Evolutionary conservation across 1,140 invertebrate genomes (phyloP), one percentile per base, ranked within the genome.

Genomic region (Drosophila takahashii): DNA sequence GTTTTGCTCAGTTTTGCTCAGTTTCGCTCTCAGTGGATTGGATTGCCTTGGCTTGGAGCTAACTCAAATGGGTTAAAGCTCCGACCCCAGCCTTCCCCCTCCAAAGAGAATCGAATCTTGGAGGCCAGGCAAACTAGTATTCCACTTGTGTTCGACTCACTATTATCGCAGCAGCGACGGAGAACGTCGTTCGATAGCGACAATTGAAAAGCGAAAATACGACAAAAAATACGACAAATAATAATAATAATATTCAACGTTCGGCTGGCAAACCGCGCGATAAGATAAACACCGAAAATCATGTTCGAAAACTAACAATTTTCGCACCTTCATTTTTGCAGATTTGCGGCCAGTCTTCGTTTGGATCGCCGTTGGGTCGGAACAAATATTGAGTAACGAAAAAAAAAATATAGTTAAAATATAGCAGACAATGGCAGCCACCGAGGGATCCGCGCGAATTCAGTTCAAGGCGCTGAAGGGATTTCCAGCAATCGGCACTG

Each of bases 401-500:
- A 22, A 22, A 22, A 22, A 22, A 22, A 22, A 22, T 1, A 3
- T n/a, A n/a, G n/a, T n/a, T n/a, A 3, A 8, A 52, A 15, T 10
- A 29, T 18, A 45, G 18, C 44, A 45, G 13, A 47, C 7, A 8
- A 67, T 67, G 64, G 36, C 52, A 53, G 36, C 34, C 18, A 67
- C 66, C 76, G 44, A 54, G 11, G 59, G 60, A 56, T 22, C 53
- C 22, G 75, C 90, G 16, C 78, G 86, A 7, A 90, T 92, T 72
- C 77, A 90, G 57, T 92, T 92, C 53, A 87, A 90, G 52, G 44
- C 58, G 26, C 51, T 92, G 37, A 91, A 92, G 79, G 92, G 90
- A 56, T 94, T 94, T 84, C 93, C 94, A 57, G 58, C 89, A 34
- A 79, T 48, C 5, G 70, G 90, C n/a, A 81, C 94, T 77, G 93